These are phyloP conservation scores for Geotrupes spiniger DNA, from an alignment of 2,888 invertebrate genomes.

Conservation along the genomic window DNA sequence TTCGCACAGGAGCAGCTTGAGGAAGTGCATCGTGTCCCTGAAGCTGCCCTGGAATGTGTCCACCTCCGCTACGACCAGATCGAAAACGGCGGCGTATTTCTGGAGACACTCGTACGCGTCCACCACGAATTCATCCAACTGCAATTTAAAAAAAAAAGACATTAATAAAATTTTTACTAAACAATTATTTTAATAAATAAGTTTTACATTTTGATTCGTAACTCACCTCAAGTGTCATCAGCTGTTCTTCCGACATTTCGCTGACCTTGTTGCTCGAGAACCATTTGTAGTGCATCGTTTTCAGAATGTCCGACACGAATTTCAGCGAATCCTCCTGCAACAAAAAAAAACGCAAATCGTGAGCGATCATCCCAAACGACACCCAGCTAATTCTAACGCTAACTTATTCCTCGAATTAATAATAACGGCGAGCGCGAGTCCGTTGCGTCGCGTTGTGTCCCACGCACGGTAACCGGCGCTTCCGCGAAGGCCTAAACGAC, in stretches of 20 bases:
- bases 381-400: too few relatives aligned
- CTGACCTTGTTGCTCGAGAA: too few relatives aligned
- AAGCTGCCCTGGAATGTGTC: slow-evolving; percentile 55
- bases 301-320: too few relatives aligned
- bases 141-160: slow-evolving; percentile 33
- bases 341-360: too few relatives aligned
- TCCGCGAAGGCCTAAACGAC: background rate
- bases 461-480: slow-evolving; percentile 4
- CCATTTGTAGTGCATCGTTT: too few relatives aligned
- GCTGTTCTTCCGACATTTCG: too few relatives aligned
- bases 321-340: too few relatives aligned
- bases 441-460: background rate
- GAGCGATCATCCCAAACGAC: too few relatives aligned
- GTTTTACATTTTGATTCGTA: too few relatives aligned
- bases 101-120: slow-evolving; percentile 67
- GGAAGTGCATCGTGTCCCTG: slow-evolving; percentile 57
- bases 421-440: slow-evolving; percentile 20
- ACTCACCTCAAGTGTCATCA: background rate
- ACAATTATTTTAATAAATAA: too few relatives aligned
- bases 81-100: slow-evolving; percentile 67
- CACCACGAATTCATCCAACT: slow-evolving; percentile 54
- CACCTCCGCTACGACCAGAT: slow-evolving; percentile 59
- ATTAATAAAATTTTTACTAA: slow-evolving; percentile 7
- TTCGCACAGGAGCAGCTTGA: slow-evolving; percentile 66
- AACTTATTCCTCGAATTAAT: slow-evolving; percentile 26